These are phyloP conservation scores for Drosophila orosa DNA, from an alignment of 1,140 invertebrate species.

Conservation along the genomic window DNA sequence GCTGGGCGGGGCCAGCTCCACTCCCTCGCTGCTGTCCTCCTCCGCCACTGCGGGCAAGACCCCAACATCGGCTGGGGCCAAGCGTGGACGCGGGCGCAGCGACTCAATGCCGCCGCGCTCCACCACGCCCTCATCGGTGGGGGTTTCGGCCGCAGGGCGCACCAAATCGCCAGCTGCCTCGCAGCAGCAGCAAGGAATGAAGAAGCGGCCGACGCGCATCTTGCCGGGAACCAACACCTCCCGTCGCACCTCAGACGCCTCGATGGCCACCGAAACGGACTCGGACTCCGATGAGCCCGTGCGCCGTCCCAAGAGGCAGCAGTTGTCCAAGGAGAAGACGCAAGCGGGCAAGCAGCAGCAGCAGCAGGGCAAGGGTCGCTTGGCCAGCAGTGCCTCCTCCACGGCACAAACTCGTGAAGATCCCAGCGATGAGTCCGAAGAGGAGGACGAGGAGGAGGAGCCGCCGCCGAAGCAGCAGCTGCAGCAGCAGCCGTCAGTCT, in stretches of 20 bases:
- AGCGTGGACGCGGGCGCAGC: conserved; percentile 85
- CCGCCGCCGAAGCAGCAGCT: conserved; percentile 41
- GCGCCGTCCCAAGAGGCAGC: conserved; percentile 82
- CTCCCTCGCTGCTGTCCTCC: conserved; percentile 33
- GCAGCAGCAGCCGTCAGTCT: conserved; percentile 33
- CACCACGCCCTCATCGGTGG: conserved; percentile 87
- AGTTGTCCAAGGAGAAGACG: conserved; percentile 31
- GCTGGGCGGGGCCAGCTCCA: conserved; percentile 22
- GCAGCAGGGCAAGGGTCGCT: conserved; percentile 20
- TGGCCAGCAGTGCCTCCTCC: conserved; percentile 4
- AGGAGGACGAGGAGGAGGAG: conserved; percentile 57
- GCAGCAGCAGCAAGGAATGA: conserved; percentile 60
- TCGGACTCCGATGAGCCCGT: conserved; percentile 86
- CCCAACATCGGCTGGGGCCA: conserved; percentile 50
- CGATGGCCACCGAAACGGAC: conserved; percentile 86
- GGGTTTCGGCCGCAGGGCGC: conserved; percentile 86
- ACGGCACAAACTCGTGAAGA: conserved; percentile 23
- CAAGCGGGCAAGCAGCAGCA: conserved; percentile 17
- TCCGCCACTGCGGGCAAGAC: conserved; percentile 48
- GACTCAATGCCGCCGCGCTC: conserved; percentile 85
- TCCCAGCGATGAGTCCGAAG: conserved; percentile 57
- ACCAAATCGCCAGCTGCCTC: conserved; percentile 87
- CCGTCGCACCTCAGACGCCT: conserved; percentile 85
- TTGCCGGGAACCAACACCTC: conserved; percentile 39
- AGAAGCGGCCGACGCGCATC: conserved; percentile 76